phyloP scores from a whole-genome alignment of 2,113 vertebrate species.

The Speoplatyrhinus poulsoni region DNA sequence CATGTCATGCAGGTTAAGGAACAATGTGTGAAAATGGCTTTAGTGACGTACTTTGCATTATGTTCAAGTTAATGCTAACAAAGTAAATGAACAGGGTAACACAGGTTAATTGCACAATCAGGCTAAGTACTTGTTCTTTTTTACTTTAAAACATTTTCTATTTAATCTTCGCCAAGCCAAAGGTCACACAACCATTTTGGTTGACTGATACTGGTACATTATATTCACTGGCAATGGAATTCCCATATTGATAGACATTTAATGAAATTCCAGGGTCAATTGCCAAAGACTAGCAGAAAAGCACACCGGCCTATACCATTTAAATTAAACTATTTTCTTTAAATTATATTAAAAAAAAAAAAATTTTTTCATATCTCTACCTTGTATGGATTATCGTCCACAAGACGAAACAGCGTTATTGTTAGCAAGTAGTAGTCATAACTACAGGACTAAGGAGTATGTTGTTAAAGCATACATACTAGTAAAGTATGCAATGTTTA shows the following conservation, averaged over 20 bases:
- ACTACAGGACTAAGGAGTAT: conserved; percentile 25
- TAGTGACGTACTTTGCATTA: no score
- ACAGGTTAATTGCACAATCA: conserved; percentile 28
- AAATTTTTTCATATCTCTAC: neutral
- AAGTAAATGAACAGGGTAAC: conserved; percentile 22
- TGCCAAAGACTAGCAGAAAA: no score
- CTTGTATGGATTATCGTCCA: neutral
- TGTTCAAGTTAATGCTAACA: conserved; percentile 12
- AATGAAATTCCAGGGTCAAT: no score
- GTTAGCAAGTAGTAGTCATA: conserved; percentile 9
- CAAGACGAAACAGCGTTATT: neutral
- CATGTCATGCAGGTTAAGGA: no score
- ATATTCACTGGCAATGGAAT: no score
- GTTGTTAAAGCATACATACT: conserved; percentile 42
- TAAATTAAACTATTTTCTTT: no score
- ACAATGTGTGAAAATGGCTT: no score
- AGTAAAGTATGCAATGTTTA: conserved; percentile 16
- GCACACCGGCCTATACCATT: no score
- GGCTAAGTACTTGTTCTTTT: neutral
- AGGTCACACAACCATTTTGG: no score
- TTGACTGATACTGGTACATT: no score
- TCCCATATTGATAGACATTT: no score
- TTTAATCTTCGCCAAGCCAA: no score
- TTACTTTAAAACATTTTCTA: neutral
- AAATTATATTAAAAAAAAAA: neutral